Conservation (phyloP, 2,888 invertebrate genomes). For the Diogma glabrata region DNA sequence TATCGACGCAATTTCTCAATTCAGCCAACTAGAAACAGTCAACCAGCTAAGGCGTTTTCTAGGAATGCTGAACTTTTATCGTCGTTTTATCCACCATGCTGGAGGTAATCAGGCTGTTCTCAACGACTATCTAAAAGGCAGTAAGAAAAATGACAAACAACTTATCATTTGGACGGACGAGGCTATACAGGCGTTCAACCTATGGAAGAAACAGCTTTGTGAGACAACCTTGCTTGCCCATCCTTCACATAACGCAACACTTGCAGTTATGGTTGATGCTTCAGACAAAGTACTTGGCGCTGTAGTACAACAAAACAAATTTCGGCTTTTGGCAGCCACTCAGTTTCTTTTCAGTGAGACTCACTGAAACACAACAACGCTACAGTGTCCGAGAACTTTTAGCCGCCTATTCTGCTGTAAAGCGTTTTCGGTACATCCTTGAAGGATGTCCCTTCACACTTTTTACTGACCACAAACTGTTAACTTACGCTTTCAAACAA, state of each 20-base stretch:
- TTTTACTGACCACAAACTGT: conserved; percentile 27
- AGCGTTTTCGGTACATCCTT: conserved; percentile 27
- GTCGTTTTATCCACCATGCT: conserved; percentile 10
- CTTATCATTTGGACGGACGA: not conserved
- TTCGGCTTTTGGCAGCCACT: conserved; percentile 25
- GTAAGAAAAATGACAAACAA: conserved; percentile 14
- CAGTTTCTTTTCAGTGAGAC: conserved; percentile 27
- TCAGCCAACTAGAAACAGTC: conserved; percentile 14
- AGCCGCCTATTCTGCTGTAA: conserved; percentile 27
- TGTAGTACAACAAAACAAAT: conserved; percentile 22
- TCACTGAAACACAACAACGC: conserved; percentile 24
- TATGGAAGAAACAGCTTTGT: not conserved
- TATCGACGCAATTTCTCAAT: conserved; percentile 16
- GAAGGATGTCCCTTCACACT: conserved; percentile 27
- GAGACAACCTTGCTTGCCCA: conserved; percentile 24
- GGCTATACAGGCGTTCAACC: not conserved
- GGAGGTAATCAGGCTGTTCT: conserved; percentile 13
- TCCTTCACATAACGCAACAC: conserved; percentile 22
- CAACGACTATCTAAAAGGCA: conserved; percentile 9
- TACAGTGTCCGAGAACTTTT: conserved; percentile 30
- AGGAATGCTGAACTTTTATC: conserved; percentile 17
- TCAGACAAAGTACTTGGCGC: conserved; percentile 21
- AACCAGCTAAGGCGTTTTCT: conserved; percentile 18
- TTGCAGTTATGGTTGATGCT: conserved; percentile 20
- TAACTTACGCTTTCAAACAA: conserved; percentile 24